Base-by-base conservation (phyloP, 2,888 invertebrate genomes). In the Euzetes globulus region DNA sequence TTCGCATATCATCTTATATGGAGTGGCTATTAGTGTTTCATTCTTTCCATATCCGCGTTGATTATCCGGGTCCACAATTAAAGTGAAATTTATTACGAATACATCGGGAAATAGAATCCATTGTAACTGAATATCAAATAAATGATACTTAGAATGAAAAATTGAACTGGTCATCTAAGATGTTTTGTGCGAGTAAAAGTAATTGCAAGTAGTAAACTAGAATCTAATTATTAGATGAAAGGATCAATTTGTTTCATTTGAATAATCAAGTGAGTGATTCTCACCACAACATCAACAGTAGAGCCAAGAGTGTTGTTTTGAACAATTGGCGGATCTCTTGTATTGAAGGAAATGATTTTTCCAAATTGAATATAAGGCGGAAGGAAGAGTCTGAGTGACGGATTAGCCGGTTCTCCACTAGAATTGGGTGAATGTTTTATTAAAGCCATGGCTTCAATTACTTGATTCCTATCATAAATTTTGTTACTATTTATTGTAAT, bases 11-110 rank as follows among this genome's bases (percentile, higher is more conserved):
- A 79, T 74, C 19, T 77, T 74, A 71, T 78, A 79, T 0, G 78
- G 79, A 7, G 77, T 77, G 1, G 78, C 76, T 5, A 77, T 76
- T 19, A 75, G 75, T 1, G 75, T 74, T 33, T 77, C 77, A 4
- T 77, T 77, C 27, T 74, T 72, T 0, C 79, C 79, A 65, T 77
- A 78, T 5, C 78, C 78, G 11, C 79, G 74, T 25, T 76, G 73
- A 58, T 79, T 78, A 11, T 75, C 70, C 27, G 79, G 79, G 72
- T 79, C 79, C 7, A 78, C 77, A 25, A 77, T 60, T 1, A 79
- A 45, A 11, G 77, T 78, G 33, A 79, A 75, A 9, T 75, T 76
- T n/a, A 79, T 72, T 3, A 73, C 75, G 1, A 78, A 75, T 29
- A 77, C 74, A 19, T 79, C 78, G 5, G 77, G 74, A 71, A 78